A percentile compares a stretch with the other conserved stretches of the same genome.
Evolutionary conservation across 2,113 vertebrate genomes (phyloP).

Genomic region (Motacilla alba): DNA sequence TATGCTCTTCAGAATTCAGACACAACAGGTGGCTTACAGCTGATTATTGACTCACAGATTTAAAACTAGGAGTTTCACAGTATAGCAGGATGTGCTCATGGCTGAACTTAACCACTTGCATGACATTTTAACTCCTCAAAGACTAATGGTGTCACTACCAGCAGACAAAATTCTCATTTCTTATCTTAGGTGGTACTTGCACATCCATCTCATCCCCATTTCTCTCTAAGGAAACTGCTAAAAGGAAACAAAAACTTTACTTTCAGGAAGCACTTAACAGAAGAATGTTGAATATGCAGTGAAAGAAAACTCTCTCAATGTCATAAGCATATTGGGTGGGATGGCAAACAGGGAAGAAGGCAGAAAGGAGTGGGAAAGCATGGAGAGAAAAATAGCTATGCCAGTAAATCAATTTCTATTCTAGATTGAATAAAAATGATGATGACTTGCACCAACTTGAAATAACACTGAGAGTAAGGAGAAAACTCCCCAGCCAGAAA

Average conservation of each 20-base stretch:
- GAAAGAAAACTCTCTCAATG: neutral
- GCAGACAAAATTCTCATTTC: neutral
- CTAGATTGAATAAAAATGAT: neutral
- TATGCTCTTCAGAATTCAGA: neutral
- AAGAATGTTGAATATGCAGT: rapidly evolving
- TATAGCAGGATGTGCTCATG: neutral
- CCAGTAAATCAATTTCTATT: neutral
- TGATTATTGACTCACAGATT: neutral
- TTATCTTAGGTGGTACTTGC: neutral
- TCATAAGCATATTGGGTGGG: neutral
- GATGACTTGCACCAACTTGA: neutral
- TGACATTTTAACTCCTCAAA: neutral
- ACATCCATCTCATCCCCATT: neutral
- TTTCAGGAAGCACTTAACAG: neutral
- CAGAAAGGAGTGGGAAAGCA: neutral
- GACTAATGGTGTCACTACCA: neutral
- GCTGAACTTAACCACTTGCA: neutral
- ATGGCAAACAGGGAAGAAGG: neutral
- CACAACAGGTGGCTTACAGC: neutral
- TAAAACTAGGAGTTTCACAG: neutral
- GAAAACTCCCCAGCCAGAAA: neutral
- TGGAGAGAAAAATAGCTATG: neutral
- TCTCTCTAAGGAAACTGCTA: neutral
- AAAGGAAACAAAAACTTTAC: neutral
- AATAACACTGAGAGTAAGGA: neutral